Conservation (phyloP, 2,888 invertebrate species). For the Hydropsyche betteni region DNA sequence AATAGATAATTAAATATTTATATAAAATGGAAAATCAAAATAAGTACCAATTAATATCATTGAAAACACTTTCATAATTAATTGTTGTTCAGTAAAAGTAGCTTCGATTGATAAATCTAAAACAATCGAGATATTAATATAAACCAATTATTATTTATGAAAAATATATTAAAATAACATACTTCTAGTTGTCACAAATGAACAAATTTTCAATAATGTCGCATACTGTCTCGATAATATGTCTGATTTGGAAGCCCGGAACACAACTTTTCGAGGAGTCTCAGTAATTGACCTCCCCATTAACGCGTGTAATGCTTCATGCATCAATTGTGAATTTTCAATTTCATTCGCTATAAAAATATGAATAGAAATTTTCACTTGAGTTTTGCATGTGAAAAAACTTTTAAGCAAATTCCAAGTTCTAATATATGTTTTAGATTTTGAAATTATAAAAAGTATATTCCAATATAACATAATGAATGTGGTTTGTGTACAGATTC, state of each 20-base stretch:
- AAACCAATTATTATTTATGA: neutral
- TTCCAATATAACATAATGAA: too few species aligned
- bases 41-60: slow-evolving; percentile 62
- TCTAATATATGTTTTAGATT: too few species aligned
- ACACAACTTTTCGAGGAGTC: neutral
- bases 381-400: too few species aligned
- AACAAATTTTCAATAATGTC: slow-evolving; percentile 63
- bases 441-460: too few species aligned
- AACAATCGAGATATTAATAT: slow-evolving; percentile 48
- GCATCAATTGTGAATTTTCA: too few species aligned
- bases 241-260: slow-evolving; percentile 57
- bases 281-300: neutral
- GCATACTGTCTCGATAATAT: slow-evolving; percentile 65
- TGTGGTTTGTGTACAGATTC: too few species aligned
- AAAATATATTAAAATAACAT: slow-evolving; percentile 36
- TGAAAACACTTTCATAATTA: slow-evolving; percentile 64
- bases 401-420: too few species aligned
- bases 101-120: slow-evolving; percentile 54
- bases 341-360: too few species aligned
- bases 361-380: too few species aligned
- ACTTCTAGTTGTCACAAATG: slow-evolving; percentile 61
- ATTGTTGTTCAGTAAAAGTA: slow-evolving; percentile 57
- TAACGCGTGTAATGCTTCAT: too few species aligned
- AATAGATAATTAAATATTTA: neutral
- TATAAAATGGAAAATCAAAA: slow-evolving; percentile 18